Evolutionary conservation across 2,113 vertebrate species (phyloP).

Genomic region (Zapus hudsonius): DNA sequence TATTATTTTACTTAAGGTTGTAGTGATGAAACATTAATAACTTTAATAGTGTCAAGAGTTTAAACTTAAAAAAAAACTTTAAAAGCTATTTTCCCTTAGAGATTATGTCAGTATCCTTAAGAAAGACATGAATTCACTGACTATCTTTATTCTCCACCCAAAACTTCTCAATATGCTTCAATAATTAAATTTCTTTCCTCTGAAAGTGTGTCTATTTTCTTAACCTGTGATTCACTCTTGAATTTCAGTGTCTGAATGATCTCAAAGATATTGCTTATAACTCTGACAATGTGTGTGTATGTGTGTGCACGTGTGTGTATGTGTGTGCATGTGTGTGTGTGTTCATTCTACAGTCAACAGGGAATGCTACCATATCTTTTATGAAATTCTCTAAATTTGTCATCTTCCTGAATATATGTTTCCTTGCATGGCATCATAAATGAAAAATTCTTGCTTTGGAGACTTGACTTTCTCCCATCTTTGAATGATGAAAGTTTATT

Average conservation of each 20-base stretch:
- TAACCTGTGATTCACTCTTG: neutral
- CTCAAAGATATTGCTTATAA: neutral
- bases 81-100: neutral
- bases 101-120: neutral
- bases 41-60: neutral
- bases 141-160: too few species aligned
- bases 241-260: neutral
- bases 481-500: neutral
- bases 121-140: too few species aligned
- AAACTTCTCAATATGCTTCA: too few species aligned
- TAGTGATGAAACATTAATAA: neutral
- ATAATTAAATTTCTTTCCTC: too few species aligned
- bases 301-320: neutral
- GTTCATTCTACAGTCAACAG: neutral
- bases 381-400: neutral
- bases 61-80: neutral
- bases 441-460: constrained; percentile 42
- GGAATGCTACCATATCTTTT: neutral
- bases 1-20: neutral
- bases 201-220: neutral
- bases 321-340: neutral
- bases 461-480: neutral
- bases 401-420: neutral
- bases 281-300: neutral
- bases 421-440: neutral